Percentiles rank a stretch among this genome's conserved stretches.
Evolutionary conservation across 2,113 vertebrate species (phyloP).

Genomic region (Muntiacus reevesi): DNA sequence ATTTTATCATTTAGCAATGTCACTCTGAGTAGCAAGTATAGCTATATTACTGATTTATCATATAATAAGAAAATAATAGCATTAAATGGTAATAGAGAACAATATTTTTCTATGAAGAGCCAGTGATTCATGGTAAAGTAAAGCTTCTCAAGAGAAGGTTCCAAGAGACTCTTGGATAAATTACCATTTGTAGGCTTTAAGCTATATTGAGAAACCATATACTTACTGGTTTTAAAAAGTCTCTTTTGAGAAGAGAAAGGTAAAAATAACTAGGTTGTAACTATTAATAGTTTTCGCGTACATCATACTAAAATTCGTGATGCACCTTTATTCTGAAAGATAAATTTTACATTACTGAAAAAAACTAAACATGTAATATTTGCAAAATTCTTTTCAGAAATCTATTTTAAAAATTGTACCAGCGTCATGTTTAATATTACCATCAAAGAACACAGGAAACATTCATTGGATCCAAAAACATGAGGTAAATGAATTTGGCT

Average conservation of each 20-base stretch:
- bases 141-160: background rate
- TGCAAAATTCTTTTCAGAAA: slow-evolving; percentile 5
- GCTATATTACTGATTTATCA: background rate
- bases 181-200: background rate
- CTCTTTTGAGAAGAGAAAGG: background rate
- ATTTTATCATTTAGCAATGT: background rate
- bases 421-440: background rate
- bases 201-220: background rate
- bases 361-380: background rate
- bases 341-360: background rate
- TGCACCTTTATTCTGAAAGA: background rate
- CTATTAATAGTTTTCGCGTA: background rate
- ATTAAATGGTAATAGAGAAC: background rate
- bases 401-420: background rate
- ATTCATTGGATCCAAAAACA: background rate
- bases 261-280: background rate
- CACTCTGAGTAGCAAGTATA: background rate
- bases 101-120: background rate
- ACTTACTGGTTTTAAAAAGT: background rate
- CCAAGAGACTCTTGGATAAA: background rate
- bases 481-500: background rate
- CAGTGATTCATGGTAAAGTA: background rate
- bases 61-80: background rate
- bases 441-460: background rate
- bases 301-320: background rate